These are phyloP conservation scores for Hydractinia symbiolongicarpus DNA, from an alignment of 30 jellyfish, hydroid and myxozoan species.

Conservation along the genomic window DNA sequence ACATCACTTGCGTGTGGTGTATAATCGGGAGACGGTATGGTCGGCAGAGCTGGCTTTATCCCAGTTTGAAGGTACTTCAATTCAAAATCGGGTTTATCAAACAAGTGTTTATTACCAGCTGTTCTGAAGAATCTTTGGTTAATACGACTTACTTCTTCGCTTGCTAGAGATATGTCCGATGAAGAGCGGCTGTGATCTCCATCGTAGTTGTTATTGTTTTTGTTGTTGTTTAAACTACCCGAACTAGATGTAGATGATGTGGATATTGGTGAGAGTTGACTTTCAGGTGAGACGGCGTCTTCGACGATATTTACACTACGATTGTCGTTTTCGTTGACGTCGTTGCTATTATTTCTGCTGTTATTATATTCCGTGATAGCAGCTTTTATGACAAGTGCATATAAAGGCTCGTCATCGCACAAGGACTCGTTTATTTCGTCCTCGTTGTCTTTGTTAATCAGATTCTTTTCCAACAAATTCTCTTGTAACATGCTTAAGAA, in stretches of 20 bases:
- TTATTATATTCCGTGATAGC: constrained; percentile 20
- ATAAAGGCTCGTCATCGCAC: constrained; percentile 21
- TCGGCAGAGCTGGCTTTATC: constrained; percentile 28
- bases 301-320: too few relatives aligned
- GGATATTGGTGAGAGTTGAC: background rate
- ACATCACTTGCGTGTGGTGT: background rate
- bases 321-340: background rate
- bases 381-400: constrained; percentile 33
- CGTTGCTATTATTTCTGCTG: background rate
- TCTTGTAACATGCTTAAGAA: constrained; percentile 27
- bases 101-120: background rate
- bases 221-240: background rate
- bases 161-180: constrained; percentile 25
- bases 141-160: constrained; percentile 31
- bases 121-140: constrained; percentile 8
- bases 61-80: background rate
- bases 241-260: background rate
- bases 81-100: background rate
- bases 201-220: background rate
- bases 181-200: constrained; percentile 33
- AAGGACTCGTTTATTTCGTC: constrained; percentile 5
- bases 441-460: constrained; percentile 8
- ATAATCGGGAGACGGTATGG: constrained; percentile 34
- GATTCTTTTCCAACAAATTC: constrained; percentile 5
- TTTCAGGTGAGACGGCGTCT: background rate